phyloP scores from a whole-genome alignment of 2,113 vertebrate species.

The Noctilio leporinus region DNA sequence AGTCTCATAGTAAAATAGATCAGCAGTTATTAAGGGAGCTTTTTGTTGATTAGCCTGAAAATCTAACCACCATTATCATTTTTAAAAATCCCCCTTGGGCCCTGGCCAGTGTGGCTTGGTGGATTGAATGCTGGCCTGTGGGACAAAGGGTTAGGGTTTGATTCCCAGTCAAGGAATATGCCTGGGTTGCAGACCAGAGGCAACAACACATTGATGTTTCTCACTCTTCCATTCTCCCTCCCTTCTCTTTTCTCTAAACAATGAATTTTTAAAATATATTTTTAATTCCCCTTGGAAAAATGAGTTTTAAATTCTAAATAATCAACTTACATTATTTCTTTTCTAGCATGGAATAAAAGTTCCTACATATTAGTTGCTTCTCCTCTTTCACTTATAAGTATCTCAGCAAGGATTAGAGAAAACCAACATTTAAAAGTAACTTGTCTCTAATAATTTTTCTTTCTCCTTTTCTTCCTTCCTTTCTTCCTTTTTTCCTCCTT shows the following conservation, averaged over 20 bases:
- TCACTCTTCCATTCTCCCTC: too few relatives aligned
- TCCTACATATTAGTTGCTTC: neutral
- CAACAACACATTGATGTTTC: too few relatives aligned
- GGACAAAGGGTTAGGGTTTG: too few relatives aligned
- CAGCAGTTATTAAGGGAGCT: neutral
- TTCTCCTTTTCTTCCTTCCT: neutral
- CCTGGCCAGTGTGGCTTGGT: too few relatives aligned
- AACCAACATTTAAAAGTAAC: neutral
- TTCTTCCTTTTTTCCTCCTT: neutral
- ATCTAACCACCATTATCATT: neutral
- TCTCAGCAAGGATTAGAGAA: neutral
- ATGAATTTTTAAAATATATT: too few relatives aligned
- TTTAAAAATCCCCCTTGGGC: neutral
- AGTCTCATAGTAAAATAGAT: neutral
- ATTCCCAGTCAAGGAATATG: too few relatives aligned
- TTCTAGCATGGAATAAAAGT: neutral
- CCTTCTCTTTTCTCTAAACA: too few relatives aligned
- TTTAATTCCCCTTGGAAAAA: neutral
- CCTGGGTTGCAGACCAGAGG: too few relatives aligned
- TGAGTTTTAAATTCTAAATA: neutral
- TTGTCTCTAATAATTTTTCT: constrained; percentile 4
- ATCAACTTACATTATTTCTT: neutral
- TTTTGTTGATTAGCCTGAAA: neutral
- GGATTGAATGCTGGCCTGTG: too few relatives aligned
- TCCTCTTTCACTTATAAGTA: neutral